Percentiles rank a stretch among this genome's conserved stretches.
Conservation (phyloP, 2,888 invertebrate species). For the Glyphotaelius pellucidus region DNA sequence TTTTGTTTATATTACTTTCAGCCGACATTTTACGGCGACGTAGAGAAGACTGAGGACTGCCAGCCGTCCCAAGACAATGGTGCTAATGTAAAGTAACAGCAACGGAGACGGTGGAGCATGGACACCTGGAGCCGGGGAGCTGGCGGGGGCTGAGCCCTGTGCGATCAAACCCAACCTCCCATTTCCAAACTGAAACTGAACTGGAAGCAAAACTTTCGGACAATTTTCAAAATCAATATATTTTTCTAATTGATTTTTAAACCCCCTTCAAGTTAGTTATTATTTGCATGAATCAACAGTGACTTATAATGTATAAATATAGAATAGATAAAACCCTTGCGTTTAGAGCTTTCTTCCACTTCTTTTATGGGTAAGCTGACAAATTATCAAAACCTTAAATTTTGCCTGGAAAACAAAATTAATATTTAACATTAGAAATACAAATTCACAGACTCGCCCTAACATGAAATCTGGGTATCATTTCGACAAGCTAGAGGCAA, state of each 20-base stretch:
- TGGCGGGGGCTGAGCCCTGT: not conserved
- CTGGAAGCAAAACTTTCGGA: not conserved
- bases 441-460: no score
- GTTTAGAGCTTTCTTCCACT: not conserved
- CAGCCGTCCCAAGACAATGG: constrained; percentile 75
- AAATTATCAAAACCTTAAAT: not conserved
- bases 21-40: constrained; percentile 83
- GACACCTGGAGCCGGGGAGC: not conserved
- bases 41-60: constrained; percentile 80
- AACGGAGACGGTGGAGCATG: not conserved
- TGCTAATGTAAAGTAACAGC: constrained; percentile 57
- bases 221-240: not conserved
- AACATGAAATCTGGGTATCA: no score
- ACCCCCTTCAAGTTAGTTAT: not conserved
- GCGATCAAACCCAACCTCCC: not conserved
- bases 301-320: not conserved
- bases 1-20: constrained; percentile 69
- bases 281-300: not conserved
- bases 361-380: not conserved
- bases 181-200: not conserved
- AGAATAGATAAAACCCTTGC: not conserved
- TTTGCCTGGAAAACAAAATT: not conserved
- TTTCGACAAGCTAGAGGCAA: no score
- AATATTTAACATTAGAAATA: not conserved
- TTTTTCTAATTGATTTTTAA: not conserved